Conservation (phyloP, 2,888 invertebrate genomes). For the Peribatodes rhomboidaria region DNA sequence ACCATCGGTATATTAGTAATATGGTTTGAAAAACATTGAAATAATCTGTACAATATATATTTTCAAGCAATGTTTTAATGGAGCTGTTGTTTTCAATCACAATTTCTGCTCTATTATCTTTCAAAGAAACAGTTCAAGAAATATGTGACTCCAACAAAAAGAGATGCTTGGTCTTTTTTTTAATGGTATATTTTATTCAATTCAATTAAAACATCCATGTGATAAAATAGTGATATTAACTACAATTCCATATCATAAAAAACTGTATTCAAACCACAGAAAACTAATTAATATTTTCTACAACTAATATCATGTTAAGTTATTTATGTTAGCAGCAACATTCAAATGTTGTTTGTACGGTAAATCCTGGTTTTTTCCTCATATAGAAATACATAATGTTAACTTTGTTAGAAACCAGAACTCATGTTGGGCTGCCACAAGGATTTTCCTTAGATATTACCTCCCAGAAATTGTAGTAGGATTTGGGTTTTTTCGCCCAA, state of each 20-base stretch:
- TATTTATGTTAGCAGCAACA: not conserved
- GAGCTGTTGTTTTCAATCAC: too few relatives aligned
- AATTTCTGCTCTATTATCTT: too few relatives aligned
- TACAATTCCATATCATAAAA: not conserved
- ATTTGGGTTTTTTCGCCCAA: not conserved
- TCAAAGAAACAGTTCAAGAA: too few relatives aligned
- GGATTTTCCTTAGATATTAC: slow-evolving; percentile 21
- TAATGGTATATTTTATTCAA: too few relatives aligned
- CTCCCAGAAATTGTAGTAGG: slow-evolving; percentile 10
- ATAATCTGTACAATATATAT: not conserved
- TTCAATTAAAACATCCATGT: too few relatives aligned
- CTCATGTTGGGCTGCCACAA: slow-evolving; percentile 29
- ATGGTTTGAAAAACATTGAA: not conserved
- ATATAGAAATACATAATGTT: not conserved
- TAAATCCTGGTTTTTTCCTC: slow-evolving; percentile 27
- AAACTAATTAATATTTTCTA: not conserved
- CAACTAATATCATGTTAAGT: not conserved
- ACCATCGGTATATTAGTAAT: slow-evolving; percentile 67
- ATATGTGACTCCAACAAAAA: not conserved
- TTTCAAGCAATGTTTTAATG: not conserved
- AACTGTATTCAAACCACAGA: slow-evolving; percentile 9
- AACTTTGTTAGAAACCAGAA: slow-evolving; percentile 11
- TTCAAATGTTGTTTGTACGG: slow-evolving; percentile 6
- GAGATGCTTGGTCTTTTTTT: not conserved
- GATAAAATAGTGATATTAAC: slow-evolving; percentile 4